Conservation (phyloP, 23 tunicate genomes). For the Diplosoma virens region DNA sequence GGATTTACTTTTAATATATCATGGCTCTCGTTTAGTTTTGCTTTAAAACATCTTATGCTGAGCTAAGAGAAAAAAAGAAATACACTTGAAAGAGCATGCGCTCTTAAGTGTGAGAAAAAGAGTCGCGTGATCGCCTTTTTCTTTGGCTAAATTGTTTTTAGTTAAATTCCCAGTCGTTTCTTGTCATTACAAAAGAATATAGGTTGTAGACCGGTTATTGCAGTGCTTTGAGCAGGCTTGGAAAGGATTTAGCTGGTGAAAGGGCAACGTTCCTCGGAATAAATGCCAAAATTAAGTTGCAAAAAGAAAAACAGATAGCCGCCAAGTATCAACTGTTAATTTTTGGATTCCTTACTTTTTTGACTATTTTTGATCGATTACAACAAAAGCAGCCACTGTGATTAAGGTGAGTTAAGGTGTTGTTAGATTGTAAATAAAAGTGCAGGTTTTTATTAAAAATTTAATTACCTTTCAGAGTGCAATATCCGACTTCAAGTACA, state of each 20-base stretch:
- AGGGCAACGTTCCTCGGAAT: no score
- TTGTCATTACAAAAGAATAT: background rate
- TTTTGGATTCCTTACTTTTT: no score
- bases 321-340: no score
- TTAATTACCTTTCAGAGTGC: constrained; percentile 36
- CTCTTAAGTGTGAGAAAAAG: background rate
- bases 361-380: background rate
- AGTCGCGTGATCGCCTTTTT: constrained; percentile 24
- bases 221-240: constrained; percentile 6
- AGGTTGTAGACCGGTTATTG: background rate
- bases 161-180: background rate
- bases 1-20: constrained; percentile 6
- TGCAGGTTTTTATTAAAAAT: background rate
- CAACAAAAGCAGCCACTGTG: constrained; percentile 23
- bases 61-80: background rate
- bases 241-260: no score
- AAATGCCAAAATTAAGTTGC: no score
- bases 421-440: background rate
- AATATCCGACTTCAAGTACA: constrained; percentile 48
- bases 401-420: background rate
- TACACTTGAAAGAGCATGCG: background rate
- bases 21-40: background rate
- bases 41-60: background rate
- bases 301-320: background rate
- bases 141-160: background rate